phyloP scores from a whole-genome alignment of 2,797 vertebrate genomes.

The Antennarius maculatus region DNA sequence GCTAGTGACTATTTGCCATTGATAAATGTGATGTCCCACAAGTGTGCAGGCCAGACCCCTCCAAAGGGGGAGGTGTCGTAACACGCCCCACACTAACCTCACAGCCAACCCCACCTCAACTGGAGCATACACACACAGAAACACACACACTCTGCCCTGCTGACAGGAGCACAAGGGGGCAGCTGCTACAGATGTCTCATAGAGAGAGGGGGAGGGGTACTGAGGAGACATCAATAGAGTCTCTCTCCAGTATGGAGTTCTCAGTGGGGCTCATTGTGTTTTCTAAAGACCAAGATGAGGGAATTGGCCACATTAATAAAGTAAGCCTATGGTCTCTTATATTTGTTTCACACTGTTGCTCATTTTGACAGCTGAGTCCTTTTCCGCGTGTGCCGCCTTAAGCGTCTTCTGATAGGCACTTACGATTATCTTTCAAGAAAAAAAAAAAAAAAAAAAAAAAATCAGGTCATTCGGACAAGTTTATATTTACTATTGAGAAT shows the following conservation, averaged over 20 bases:
- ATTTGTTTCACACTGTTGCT: constrained; percentile 45
- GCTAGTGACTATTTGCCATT: constrained; percentile 88
- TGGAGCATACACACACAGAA: constrained; percentile 57
- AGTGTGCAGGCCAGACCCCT: constrained; percentile 83
- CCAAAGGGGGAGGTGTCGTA: constrained; percentile 82
- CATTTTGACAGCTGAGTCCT: constrained; percentile 32
- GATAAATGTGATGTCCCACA: constrained; percentile 87
- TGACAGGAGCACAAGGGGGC: constrained; percentile 86
- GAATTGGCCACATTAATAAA: constrained; percentile 73
- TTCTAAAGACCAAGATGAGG: constrained; percentile 75
- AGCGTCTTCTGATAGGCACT: constrained; percentile 11
- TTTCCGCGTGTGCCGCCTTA: constrained; percentile 11
- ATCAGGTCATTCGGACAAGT: neutral
- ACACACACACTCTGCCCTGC: constrained; percentile 71
- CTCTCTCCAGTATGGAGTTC: constrained; percentile 77
- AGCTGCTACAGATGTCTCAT: constrained; percentile 87
- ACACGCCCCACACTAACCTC: constrained; percentile 78
- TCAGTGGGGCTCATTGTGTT: constrained; percentile 80
- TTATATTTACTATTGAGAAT: constrained; percentile 10
- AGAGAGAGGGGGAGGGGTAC: constrained; percentile 80
- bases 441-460: constrained; percentile 24
- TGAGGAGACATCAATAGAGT: constrained; percentile 83
- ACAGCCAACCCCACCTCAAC: constrained; percentile 74
- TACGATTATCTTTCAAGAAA: neutral
- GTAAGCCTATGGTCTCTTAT: constrained; percentile 63